Base-by-base conservation (phyloP, 2,888 invertebrate genomes). In the Oscheius sp. region DNA sequence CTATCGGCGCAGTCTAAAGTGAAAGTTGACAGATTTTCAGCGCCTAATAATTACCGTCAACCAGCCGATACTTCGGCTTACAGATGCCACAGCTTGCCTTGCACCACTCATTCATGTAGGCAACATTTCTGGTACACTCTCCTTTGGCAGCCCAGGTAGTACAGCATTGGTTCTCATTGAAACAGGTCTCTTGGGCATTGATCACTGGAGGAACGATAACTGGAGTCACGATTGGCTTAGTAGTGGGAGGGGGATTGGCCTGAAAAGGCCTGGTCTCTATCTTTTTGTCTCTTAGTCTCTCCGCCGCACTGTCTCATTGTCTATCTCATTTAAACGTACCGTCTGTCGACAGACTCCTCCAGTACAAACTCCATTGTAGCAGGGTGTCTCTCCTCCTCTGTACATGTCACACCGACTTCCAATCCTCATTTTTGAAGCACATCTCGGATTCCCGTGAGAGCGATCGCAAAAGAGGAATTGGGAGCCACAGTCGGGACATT, bases 111-210 rank as follows among this genome's bases (percentile, higher is more conserved):
- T 70, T 74, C 87, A 87, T 87, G 74, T 87, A 87, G 2, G 76
- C 83, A 1, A 82, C 74, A 70, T 87, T 87, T 32, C 82, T 71
- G 0, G 74, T 63, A 73, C 86, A 86, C 72, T 86, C 85, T 57
- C 86, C 86, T 9, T 72, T 74, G 2, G 75, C 76, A 9, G 84
- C 80, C 87, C 87, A 87, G 51, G 77, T 76, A 21, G 80, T 76
- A 75, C 86, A 86, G 65, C 86, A 86, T 74, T 84, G 80, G 74
- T 86, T 84, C 75, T 86, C 86, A 74, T 87, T 87, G 83, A 79
- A 87, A 72, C 87, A 87, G 1, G 79, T 80, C 58, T 80, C 79
- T 68, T 80, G 78, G 21, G 50, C n/a, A 60, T 29, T 35, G 60
- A 60, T 60, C 42, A 42, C 42, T 53, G 53, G 3, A 10, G 13